A percentile compares a stretch with the other conserved stretches of the same genome.
Conservation (phyloP, 2,888 invertebrate genomes). For the Andrena praecox region DNA sequence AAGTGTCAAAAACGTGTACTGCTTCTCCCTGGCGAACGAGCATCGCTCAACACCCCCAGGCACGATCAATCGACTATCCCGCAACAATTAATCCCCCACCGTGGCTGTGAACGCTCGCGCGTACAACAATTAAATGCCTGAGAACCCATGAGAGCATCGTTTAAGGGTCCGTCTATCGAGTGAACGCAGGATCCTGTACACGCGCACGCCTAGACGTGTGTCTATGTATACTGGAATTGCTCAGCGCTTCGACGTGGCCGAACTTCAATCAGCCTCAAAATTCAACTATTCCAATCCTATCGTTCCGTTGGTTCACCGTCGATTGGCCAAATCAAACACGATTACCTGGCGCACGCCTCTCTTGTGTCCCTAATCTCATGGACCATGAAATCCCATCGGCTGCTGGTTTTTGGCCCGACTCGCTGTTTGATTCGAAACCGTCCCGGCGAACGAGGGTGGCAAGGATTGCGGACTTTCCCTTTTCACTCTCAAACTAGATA, state of each 20-base stretch:
- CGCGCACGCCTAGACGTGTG: constrained; percentile 12
- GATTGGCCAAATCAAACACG: constrained; percentile 55
- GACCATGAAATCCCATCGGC: constrained; percentile 41
- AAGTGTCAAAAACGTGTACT: too few species aligned
- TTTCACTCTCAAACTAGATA: not conserved
- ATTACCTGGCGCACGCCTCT: constrained; percentile 35
- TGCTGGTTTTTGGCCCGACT: constrained; percentile 39
- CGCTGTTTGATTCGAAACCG: not conserved
- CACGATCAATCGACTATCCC: constrained; percentile 27
- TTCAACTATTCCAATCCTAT: constrained; percentile 50
- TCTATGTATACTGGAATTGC: constrained; percentile 41
- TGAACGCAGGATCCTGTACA: constrained; percentile 8
- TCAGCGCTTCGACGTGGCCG: constrained; percentile 12
- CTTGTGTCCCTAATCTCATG: constrained; percentile 23
- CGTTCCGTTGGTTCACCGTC: constrained; percentile 48
- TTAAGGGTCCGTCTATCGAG: constrained; percentile 8
- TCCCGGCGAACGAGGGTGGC: not conserved
- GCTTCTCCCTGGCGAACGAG: not conserved
- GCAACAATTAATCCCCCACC: constrained; percentile 72
- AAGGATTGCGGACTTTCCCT: not conserved
- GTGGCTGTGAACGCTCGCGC: constrained; percentile 58
- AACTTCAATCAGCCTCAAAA: constrained; percentile 50
- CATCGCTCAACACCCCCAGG: not conserved
- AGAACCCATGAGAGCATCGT: not conserved
- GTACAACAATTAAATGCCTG: constrained; percentile 67